Base-by-base conservation (phyloP, 2,113 vertebrate genomes). In the Etia nguti region DNA sequence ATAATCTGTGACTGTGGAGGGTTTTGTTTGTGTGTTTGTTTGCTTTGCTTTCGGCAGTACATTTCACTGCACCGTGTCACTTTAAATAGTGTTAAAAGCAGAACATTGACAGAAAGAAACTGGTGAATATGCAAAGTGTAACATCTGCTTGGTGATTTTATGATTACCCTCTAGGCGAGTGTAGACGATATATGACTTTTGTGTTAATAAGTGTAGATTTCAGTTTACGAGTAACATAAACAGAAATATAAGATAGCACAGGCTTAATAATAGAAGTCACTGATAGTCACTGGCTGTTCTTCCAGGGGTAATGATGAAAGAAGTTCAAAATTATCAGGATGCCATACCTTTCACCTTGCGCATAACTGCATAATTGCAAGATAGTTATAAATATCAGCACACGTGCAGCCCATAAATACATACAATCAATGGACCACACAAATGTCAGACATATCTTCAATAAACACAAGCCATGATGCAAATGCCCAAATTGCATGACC, bases 341-440 rank as follows among this genome's bases (percentile, higher is more conserved):
- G 59, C 73, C 90, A 90, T 83, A 82, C 31, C 22, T 86, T 90
- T 94, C 88, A 94, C 80, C 86, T 88, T 83, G 10, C 75, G n/a
- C 38, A 75, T 60, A 85, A 83, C 65, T 60, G 50, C 46, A 29
- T 24, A 48, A 48, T 48, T 86, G 65, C 59, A 36, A 46, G 43
- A 84, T 82, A 73, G 20, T 92, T 73, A 83, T 36, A 16, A 86
- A 90, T 93, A 93, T 93, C 91, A 89, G 90, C 86, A 79, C 79
- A 60, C 34, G 46, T 80, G 89, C 92, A 93, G 85, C 86, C 43
- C 62, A 41, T 73, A 81, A 62, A 83, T 80, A 46, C 62, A 73
- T 18, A 26, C 50, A 41, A 31, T 55, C 70, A 90, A 90, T 80
- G 85, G 68, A 80, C 56, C 87, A 81, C 70, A 79, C 82, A 90